Conservation (phyloP, 2,113 vertebrate genomes). For the Pampusana beccarii region DNA sequence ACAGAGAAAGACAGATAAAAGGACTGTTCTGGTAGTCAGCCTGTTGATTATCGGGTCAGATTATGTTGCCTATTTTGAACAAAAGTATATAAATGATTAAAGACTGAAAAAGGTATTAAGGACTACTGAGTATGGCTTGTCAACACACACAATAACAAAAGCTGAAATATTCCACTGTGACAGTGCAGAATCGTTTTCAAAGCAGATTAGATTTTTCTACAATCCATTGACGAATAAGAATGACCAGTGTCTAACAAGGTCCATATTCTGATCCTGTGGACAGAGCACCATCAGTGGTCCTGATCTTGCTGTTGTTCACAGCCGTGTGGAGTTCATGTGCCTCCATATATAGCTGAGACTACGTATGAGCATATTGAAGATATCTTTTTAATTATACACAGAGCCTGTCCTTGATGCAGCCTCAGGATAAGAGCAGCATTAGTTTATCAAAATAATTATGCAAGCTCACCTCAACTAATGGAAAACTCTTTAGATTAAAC, state of each 20-base stretch:
- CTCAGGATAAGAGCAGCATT: background rate
- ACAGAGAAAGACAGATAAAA: background rate
- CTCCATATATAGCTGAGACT: background rate
- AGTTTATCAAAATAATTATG: background rate
- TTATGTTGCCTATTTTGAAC: background rate
- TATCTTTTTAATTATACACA: background rate
- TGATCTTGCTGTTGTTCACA: background rate
- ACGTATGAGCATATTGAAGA: background rate
- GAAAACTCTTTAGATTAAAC: background rate
- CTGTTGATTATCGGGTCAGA: background rate
- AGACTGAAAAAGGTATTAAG: background rate
- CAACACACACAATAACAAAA: background rate
- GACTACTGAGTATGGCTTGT: background rate
- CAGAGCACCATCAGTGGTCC: background rate
- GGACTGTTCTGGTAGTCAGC: background rate
- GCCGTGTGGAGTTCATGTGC: background rate
- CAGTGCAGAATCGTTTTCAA: background rate
- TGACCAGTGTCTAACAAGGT: background rate
- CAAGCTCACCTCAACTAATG: background rate
- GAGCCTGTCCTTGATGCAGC: background rate
- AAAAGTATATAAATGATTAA: background rate
- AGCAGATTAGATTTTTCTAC: background rate
- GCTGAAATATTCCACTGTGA: background rate
- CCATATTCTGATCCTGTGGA: background rate
- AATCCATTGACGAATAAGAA: background rate